phyloP scores from a whole-genome alignment of 1,140 invertebrate species.

The Drosophila ercepeae region DNA sequence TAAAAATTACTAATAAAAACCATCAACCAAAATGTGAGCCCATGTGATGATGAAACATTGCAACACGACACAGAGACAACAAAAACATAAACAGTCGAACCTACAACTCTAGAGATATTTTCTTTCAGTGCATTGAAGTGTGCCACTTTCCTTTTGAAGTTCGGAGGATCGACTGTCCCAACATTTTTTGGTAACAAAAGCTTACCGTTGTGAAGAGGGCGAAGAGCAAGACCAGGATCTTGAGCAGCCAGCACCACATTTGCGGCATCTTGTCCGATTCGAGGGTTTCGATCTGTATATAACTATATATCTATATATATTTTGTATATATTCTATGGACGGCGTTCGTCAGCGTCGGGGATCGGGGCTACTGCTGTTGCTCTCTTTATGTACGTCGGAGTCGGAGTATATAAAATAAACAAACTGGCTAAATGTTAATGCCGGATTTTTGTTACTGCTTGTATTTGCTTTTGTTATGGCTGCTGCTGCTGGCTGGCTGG shows the following conservation, averaged over 20 bases:
- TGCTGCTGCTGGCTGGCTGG: slow-evolving; percentile 45
- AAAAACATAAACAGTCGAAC: slow-evolving; percentile 16
- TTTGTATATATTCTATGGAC: slow-evolving; percentile 39
- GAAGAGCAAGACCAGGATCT: slow-evolving; percentile 58
- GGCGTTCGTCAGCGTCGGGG: slow-evolving; percentile 45
- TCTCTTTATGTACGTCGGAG: slow-evolving; percentile 44
- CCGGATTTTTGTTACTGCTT: slow-evolving; percentile 48
- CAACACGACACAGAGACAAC: slow-evolving; percentile 18
- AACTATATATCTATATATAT: no score
- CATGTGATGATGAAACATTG: slow-evolving; percentile 8
- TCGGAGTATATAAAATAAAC: slow-evolving; percentile 69
- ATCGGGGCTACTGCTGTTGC: slow-evolving; percentile 9
- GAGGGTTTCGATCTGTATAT: background rate
- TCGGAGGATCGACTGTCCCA: slow-evolving; percentile 16
- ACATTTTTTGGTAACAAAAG: background rate
- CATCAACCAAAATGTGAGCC: slow-evolving; percentile 3
- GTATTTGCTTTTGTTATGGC: background rate
- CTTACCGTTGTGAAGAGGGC: slow-evolving; percentile 65
- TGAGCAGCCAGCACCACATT: slow-evolving; percentile 62
- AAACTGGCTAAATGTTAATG: slow-evolving; percentile 76
- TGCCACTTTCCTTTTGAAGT: background rate
- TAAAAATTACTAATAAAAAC: background rate
- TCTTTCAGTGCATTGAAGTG: background rate
- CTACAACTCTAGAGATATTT: background rate
- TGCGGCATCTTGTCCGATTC: slow-evolving; percentile 47